These are phyloP conservation scores for Andricus grossulariae DNA, from an alignment of 1,140 invertebrate species.

Conservation along the genomic window DNA sequence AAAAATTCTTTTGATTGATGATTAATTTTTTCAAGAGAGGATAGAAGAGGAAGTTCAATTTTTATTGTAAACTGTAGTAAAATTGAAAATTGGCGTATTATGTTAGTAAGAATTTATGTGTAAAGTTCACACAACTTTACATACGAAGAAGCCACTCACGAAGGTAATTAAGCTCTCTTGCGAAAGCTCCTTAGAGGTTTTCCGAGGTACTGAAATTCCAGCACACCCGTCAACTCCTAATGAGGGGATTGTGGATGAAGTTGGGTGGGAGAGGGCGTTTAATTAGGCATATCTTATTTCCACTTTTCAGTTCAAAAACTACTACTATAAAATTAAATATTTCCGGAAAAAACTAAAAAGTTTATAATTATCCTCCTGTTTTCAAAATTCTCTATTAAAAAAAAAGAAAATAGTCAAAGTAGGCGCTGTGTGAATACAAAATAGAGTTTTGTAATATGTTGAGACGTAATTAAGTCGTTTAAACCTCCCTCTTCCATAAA, in stretches of 20 bases:
- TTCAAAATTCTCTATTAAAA: too few relatives aligned
- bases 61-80: too few relatives aligned
- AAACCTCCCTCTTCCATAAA: too few relatives aligned
- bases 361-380: too few relatives aligned
- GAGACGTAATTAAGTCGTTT: too few relatives aligned
- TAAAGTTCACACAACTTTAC: constrained; percentile 14
- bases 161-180: constrained; percentile 60
- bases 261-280: constrained; percentile 48
- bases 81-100: neutral
- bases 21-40: too few relatives aligned
- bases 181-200: constrained; percentile 65
- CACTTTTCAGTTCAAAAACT: neutral
- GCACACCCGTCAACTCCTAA: constrained; percentile 64
- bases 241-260: constrained; percentile 64
- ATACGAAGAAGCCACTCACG: neutral
- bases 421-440: too few relatives aligned
- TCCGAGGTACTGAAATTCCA: constrained; percentile 65
- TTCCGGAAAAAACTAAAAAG: too few relatives aligned
- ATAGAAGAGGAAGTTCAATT: too few relatives aligned
- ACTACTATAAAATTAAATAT: neutral
- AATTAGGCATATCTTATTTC: constrained; percentile 50
- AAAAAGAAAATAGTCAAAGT: too few relatives aligned
- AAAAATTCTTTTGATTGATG: too few relatives aligned
- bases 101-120: neutral
- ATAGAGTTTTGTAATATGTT: too few relatives aligned